phyloP scores from a whole-genome alignment of 2,888 invertebrate genomes.

The Notodonta dromedarius region DNA sequence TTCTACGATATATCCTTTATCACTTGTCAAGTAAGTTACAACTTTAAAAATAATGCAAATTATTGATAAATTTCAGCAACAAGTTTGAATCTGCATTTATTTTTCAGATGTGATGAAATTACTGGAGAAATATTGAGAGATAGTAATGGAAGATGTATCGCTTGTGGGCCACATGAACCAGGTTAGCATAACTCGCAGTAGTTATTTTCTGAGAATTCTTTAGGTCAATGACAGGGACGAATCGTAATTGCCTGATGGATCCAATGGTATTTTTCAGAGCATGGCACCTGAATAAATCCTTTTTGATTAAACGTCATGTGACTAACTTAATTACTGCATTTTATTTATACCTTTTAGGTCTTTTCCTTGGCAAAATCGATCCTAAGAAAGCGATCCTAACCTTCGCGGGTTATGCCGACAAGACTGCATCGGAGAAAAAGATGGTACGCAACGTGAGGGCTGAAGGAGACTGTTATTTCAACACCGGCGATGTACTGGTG shows the following conservation, averaged over 20 bases:
- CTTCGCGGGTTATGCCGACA: slow-evolving; percentile 79
- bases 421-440: slow-evolving; percentile 93
- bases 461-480: slow-evolving; percentile 95
- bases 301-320: no score
- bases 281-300: no score
- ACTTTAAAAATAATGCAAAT: neutral
- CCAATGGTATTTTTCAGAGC: no score
- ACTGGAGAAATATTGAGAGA: slow-evolving; percentile 92
- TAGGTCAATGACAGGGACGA: no score
- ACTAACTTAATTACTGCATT: no score
- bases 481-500: slow-evolving; percentile 95
- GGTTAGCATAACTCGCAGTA: slow-evolving; percentile 77
- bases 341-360: slow-evolving; percentile 75
- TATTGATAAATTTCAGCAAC: neutral
- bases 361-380: slow-evolving; percentile 88
- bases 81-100: neutral
- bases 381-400: slow-evolving; percentile 74
- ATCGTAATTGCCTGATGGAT: no score
- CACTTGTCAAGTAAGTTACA: slow-evolving; percentile 71
- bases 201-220: neutral
- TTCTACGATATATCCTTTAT: slow-evolving; percentile 74
- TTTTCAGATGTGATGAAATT: slow-evolving; percentile 86
- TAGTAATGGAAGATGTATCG: slow-evolving; percentile 89
- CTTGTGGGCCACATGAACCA: slow-evolving; percentile 92
- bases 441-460: slow-evolving; percentile 91